phyloP scores from a whole-genome alignment of 2,888 invertebrate genomes.

The Pecten maximus region DNA sequence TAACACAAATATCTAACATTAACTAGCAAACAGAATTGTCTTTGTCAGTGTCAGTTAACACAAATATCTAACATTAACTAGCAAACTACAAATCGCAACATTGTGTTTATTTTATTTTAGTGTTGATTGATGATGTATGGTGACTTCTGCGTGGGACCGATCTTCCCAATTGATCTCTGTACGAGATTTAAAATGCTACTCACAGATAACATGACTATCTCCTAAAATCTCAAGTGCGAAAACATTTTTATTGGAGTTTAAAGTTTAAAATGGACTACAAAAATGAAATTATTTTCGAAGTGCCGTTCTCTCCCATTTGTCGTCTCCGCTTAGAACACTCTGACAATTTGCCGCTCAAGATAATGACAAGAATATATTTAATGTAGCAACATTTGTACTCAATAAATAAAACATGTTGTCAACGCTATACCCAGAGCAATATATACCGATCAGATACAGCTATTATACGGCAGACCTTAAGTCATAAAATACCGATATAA shows the following conservation, averaged over 20 bases:
- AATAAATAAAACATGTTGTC: background rate
- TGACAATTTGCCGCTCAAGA: conserved; percentile 13
- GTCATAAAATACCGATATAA: background rate
- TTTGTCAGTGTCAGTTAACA: background rate
- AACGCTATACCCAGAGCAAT: background rate
- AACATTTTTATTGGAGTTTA: conserved; percentile 15
- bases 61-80: background rate
- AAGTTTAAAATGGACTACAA: background rate
- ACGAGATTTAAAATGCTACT: background rate
- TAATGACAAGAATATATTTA: background rate
- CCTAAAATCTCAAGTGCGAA: background rate
- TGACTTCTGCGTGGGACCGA: background rate
- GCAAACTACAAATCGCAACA: background rate
- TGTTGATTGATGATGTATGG: background rate
- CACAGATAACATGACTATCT: background rate
- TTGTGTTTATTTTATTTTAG: background rate
- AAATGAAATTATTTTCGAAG: background rate
- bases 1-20: no score
- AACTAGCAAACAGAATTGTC: no score
- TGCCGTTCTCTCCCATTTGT: conserved; percentile 13
- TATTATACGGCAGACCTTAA: background rate
- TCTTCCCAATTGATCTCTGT: background rate
- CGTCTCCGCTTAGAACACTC: background rate
- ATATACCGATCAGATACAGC: background rate
- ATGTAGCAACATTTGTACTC: background rate